Conservation (phyloP, 2,888 invertebrate genomes). For the Cephus rjabovi region DNA sequence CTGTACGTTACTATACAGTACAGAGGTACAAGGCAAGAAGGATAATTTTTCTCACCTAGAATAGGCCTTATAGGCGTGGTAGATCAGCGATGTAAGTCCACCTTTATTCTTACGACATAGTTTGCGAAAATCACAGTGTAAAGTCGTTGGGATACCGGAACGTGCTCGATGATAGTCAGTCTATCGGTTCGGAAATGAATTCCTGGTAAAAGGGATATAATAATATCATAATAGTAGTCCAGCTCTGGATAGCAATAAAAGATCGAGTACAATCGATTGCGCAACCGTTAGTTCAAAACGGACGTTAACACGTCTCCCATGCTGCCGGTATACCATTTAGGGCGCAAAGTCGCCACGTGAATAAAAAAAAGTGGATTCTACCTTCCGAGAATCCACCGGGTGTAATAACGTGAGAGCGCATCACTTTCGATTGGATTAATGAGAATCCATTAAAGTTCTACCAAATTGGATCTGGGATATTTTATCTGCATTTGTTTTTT, state of each 20-base stretch:
- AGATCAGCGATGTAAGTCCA: not conserved
- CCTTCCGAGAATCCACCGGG: not conserved
- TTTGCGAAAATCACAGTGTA: not conserved
- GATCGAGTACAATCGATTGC: not conserved
- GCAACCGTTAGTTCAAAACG: not conserved
- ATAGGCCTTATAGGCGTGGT: not conserved
- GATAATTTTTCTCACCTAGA: not conserved
- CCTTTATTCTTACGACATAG: not conserved
- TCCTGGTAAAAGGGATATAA: not conserved
- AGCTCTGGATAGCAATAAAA: not conserved
- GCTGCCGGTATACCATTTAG: not conserved
- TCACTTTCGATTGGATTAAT: not conserved
- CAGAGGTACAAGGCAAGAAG: not conserved
- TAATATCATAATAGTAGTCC: not conserved
- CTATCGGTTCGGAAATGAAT: not conserved
- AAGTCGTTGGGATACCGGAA: not conserved
- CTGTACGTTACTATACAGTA: not conserved
- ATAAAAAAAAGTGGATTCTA: not conserved
- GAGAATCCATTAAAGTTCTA: not conserved
- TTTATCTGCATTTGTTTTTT: not conserved
- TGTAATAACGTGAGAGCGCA: not conserved
- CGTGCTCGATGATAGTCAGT: not conserved
- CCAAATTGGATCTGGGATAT: not conserved
- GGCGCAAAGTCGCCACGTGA: not conserved
- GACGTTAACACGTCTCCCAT: not conserved